These are phyloP conservation scores for Solenopsis invicta DNA, from an alignment of 1,140 invertebrate species.

Conservation along the genomic window DNA sequence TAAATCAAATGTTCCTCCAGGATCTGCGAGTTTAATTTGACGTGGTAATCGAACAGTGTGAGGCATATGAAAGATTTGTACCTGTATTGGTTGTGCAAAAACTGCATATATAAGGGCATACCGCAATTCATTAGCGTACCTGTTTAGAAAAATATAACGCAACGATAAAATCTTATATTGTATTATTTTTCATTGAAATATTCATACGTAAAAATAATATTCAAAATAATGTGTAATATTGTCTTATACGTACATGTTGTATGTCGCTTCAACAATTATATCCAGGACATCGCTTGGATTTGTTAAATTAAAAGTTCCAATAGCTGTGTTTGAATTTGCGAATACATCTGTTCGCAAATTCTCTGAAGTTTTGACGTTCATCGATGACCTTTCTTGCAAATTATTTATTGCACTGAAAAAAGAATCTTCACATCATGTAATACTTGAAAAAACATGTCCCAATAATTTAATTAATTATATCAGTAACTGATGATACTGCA, in stretches of 20 bases:
- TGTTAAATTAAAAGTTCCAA: constrained; percentile 6
- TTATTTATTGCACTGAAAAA: constrained; percentile 5
- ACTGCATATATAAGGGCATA: constrained; percentile 74
- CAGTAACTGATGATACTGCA: no score
- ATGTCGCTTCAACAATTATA: constrained; percentile 75
- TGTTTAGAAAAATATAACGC: constrained; percentile 40
- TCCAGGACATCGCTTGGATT: constrained; percentile 63
- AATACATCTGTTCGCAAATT: constrained; percentile 2
- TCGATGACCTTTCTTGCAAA: background rate
- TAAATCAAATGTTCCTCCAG: background rate
- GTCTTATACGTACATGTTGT: constrained; percentile 72
- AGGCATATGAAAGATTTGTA: constrained; percentile 59
- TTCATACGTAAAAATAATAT: background rate
- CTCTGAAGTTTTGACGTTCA: background rate
- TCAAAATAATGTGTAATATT: background rate
- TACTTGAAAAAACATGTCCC: background rate
- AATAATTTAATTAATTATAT: no score
- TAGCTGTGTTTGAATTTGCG: background rate
- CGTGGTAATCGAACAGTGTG: constrained; percentile 64
- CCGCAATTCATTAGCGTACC: constrained; percentile 76
- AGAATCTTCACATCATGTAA: background rate
- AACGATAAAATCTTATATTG: background rate
- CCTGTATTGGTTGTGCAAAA: constrained; percentile 66
- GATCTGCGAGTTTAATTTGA: constrained; percentile 26
- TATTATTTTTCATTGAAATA: background rate